Evolutionary conservation across 2,113 vertebrate genomes (phyloP).

Genomic region (Patagioenas fasciata): DNA sequence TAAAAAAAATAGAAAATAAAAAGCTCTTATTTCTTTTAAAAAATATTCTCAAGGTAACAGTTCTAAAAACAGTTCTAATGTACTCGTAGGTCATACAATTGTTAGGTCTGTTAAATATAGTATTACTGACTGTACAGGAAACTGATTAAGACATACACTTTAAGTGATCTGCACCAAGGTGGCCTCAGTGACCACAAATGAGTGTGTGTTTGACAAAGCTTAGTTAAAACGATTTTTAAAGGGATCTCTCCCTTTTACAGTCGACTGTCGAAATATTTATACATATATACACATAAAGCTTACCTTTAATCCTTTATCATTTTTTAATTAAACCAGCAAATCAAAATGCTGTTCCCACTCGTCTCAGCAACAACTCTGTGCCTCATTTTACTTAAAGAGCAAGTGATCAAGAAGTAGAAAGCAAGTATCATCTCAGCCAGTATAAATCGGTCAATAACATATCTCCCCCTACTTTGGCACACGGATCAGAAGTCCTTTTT

Average conservation of each 20-base stretch:
- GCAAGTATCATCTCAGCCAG: slow-evolving; percentile 80
- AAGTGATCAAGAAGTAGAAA: slow-evolving; percentile 81
- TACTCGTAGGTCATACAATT: slow-evolving; percentile 71
- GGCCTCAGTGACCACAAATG: slow-evolving; percentile 84
- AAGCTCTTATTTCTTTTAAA: slow-evolving; percentile 6
- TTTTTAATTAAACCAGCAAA: slow-evolving; percentile 83
- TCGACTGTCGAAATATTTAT: slow-evolving; percentile 73
- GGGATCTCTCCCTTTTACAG: slow-evolving; percentile 75
- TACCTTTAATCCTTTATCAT: slow-evolving; percentile 85
- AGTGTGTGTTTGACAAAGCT: slow-evolving; percentile 85
- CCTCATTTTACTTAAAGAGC: slow-evolving; percentile 84
- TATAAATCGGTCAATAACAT: slow-evolving; percentile 76
- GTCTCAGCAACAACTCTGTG: slow-evolving; percentile 79
- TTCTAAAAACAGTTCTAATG: slow-evolving; percentile 63
- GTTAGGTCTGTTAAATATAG: slow-evolving; percentile 79
- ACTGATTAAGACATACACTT: slow-evolving; percentile 87
- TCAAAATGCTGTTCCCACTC: slow-evolving; percentile 78
- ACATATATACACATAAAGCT: slow-evolving; percentile 75
- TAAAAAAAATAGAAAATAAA: neutral
- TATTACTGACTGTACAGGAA: slow-evolving; percentile 79
- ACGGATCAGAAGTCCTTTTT: slow-evolving; percentile 76
- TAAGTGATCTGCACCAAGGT: slow-evolving; percentile 84
- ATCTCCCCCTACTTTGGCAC: slow-evolving; percentile 77
- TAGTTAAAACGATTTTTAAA: slow-evolving; percentile 82
- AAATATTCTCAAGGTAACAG: slow-evolving; percentile 20